Base-by-base conservation (phyloP, 2,113 vertebrate species). In the Catharus bicknelli region DNA sequence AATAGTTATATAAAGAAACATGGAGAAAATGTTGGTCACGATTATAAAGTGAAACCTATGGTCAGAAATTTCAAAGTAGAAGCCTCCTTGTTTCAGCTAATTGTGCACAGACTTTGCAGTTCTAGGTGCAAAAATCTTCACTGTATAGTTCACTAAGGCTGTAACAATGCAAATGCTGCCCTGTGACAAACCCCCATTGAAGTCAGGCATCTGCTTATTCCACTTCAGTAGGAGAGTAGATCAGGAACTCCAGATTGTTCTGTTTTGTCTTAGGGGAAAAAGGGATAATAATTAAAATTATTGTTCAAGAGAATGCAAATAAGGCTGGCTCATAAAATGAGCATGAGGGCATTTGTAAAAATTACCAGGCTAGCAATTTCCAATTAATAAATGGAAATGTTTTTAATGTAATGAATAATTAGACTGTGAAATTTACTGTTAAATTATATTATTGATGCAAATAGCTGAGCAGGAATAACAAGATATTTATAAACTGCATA, bases 271-370 rank as follows among this genome's bases (percentile, higher is more conserved):
- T 61, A 11, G 47, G 72, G 61, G 57, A 4, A 77, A 89, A 93
- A 77, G 13, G 26, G 21, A 72, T 91, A 93, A 93, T 59, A 94
- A 88, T 75, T 81, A 83, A 53, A 94, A 73, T 67, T 74, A 63
- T 54, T 91, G 21, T 77, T 93, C 68, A 83, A 74, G 34, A 83
- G 64, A 94, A 91, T 77, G 47, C 27, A 94, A 77, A 90, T 90
- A 40, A 86, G 57, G 4, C 6, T 88, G 21, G 38, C 27, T 95
- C 13, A 57, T 74, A 74, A 95, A 92, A 93, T 81, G 20, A 90
- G n/a, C 48, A 81, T 27, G 36, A 63, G 19, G 13, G 3, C 13
- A 26, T 93, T 94, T 91, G 20, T 86, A 68, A 63, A 94, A 92
- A 90, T 81, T 72, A 68, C n/a, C 66, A 83, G 45, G 48, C 23